These are phyloP conservation scores for Heliangelus exortis DNA, from an alignment of 2,797 vertebrate species.

Conservation along the genomic window DNA sequence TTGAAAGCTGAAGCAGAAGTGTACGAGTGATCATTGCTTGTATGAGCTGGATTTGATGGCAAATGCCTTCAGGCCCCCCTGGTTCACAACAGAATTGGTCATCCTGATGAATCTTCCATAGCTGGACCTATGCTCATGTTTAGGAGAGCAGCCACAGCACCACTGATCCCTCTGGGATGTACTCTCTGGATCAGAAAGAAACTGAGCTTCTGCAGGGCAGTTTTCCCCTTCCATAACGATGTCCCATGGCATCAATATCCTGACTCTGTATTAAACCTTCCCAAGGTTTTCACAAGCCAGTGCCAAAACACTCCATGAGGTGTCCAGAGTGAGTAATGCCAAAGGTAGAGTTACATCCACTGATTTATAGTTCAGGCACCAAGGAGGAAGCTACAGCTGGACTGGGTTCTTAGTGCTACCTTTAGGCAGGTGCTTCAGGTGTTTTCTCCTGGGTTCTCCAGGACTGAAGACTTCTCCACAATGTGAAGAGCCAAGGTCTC, in stretches of 20 bases:
- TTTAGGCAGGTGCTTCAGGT: background rate
- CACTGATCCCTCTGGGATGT: background rate
- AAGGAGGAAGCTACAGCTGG: background rate
- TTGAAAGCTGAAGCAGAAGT: background rate
- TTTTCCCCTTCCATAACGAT: background rate
- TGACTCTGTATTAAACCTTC: background rate
- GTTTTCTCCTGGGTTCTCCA: background rate
- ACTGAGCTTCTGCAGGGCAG: background rate
- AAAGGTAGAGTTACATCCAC: background rate
- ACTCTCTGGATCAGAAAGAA: background rate
- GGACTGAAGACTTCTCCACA: background rate
- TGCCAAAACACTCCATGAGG: background rate
- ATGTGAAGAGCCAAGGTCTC: background rate
- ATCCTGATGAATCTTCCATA: background rate
- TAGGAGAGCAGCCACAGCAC: background rate
- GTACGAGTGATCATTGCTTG: background rate
- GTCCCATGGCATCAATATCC: background rate
- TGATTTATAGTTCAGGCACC: background rate
- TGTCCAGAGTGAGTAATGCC: background rate
- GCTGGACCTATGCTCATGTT: background rate
- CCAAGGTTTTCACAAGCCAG: background rate
- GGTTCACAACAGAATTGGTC: background rate
- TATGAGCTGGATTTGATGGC: background rate
- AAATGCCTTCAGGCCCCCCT: background rate
- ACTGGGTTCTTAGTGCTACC: background rate